A percentile compares a stretch with the other conserved stretches of the same genome.
Evolutionary conservation across 2,888 invertebrate species (phyloP).

Genomic region (Cephus spinipes): DNA sequence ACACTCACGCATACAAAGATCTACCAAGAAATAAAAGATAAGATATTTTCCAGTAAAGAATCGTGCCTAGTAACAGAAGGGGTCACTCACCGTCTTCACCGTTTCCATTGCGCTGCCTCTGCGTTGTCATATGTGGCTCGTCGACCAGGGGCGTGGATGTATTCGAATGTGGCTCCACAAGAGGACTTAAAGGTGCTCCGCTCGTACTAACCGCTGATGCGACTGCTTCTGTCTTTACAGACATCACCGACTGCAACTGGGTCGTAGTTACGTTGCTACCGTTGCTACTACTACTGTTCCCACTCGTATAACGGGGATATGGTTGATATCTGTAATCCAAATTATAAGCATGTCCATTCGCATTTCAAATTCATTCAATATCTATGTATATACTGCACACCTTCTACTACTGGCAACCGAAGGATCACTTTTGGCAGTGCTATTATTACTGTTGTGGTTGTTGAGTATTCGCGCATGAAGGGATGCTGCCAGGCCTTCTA

Average conservation of each 20-base stretch:
- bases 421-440: constrained; percentile 54
- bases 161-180: constrained; percentile 76
- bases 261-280: constrained; percentile 36
- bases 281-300: constrained; percentile 45
- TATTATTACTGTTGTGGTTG: constrained; percentile 68
- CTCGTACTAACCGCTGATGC: constrained; percentile 59
- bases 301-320: constrained; percentile 56
- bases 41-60: constrained; percentile 32
- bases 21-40: constrained; percentile 37
- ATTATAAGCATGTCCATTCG: neutral
- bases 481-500: constrained; percentile 84
- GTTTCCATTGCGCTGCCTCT: constrained; percentile 58
- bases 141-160: constrained; percentile 75
- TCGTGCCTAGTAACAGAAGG: neutral
- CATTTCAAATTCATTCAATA: constrained; percentile 5
- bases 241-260: constrained; percentile 54
- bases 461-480: constrained; percentile 83
- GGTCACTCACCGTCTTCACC: constrained; percentile 61
- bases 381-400: constrained; percentile 30
- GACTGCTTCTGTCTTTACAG: constrained; percentile 55
- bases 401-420: constrained; percentile 46
- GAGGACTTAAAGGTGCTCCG: constrained; percentile 70
- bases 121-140: constrained; percentile 66
- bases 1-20: constrained; percentile 15
- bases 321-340: constrained; percentile 56